These are phyloP conservation scores for Chlorops oryzae DNA, from an alignment of 1,140 invertebrate genomes.

Conservation along the genomic window DNA sequence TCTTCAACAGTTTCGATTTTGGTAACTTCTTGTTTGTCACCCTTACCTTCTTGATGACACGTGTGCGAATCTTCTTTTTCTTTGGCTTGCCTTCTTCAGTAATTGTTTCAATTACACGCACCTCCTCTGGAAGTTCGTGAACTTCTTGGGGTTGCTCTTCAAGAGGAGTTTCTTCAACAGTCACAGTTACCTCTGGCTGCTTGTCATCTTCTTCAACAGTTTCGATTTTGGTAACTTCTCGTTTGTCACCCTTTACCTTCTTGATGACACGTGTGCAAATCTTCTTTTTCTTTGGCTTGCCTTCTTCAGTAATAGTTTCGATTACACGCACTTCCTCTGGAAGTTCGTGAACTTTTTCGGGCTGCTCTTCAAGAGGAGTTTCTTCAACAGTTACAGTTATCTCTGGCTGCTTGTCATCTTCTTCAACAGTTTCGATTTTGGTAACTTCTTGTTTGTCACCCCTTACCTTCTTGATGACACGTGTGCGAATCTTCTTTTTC, in stretches of 20 bases:
- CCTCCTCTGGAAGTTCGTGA: constrained; percentile 47
- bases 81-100: constrained; percentile 43
- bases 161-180: constrained; percentile 11
- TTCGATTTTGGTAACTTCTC: constrained; percentile 17
- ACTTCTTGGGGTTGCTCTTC: constrained; percentile 28
- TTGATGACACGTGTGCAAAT: constrained; percentile 16
- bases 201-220: constrained; percentile 18
- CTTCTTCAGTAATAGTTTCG: constrained; percentile 13
- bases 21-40: constrained; percentile 47
- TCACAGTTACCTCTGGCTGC: constrained; percentile 15
- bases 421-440: constrained; percentile 16
- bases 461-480: constrained; percentile 18
- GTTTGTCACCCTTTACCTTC: constrained; percentile 17
- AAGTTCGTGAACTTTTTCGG: constrained; percentile 11
- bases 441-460: constrained; percentile 18
- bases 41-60: constrained; percentile 46
- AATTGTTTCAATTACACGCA: constrained; percentile 47
- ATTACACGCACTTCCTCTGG: constrained; percentile 16
- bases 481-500: constrained; percentile 15
- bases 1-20: constrained; percentile 51
- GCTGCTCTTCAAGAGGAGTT: constrained; percentile 8
- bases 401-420: constrained; percentile 17
- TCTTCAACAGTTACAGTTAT: constrained; percentile 19
- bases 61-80: constrained; percentile 40
- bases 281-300: constrained; percentile 13